Base-by-base conservation (phyloP, 2,888 invertebrate species). In the Uloborus plumipes region DNA sequence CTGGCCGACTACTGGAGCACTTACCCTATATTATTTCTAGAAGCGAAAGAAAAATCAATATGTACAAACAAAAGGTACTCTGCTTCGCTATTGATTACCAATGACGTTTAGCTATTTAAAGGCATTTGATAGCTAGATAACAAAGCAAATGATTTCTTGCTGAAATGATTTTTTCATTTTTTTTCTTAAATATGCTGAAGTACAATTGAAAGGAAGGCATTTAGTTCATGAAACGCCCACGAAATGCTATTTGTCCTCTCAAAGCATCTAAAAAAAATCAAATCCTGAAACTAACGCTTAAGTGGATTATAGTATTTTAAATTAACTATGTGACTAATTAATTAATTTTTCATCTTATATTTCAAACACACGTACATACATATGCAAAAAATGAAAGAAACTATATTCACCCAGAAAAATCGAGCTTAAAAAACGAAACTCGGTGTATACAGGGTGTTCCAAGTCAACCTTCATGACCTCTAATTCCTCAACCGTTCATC, bases 91-190 rank as follows among this genome's bases (percentile, higher is more conserved):
- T 81, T 81, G 80, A 81, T 81, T 81, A 53, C 64, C 80, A 67
- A 81, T 81, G 49, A 31, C 26, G 20, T 66, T 15, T 49, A 67
- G 74, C 80, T 81, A 81, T 81, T 81, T 81, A 81, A 81, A 70
- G 74, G 50, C 62, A 81, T 62, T 65, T 81, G 58, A 50, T 64
- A 58, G 20, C 67, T 31, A 49, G 70, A 80, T 80, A 61, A 53
- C 71, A 72, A 9, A 62, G 53, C 66, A 80, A 80, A 69, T 69
- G 69, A 80, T 70, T 51, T 65, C 47, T 18, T 59, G 31, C 71
- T n/a, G 58, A 70, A 81, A 58, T 64, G 31, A 39, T 64, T 50
- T 53, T 15, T 70, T 58, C 59, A 69, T 74, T 11, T 11, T 39
- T 74, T 69, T 73, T 73, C 74, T 81, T 81, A 74, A 73, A 64